Evolutionary conservation across 2,888 invertebrate genomes (phyloP).

Genomic region (Lypha dubia): DNA sequence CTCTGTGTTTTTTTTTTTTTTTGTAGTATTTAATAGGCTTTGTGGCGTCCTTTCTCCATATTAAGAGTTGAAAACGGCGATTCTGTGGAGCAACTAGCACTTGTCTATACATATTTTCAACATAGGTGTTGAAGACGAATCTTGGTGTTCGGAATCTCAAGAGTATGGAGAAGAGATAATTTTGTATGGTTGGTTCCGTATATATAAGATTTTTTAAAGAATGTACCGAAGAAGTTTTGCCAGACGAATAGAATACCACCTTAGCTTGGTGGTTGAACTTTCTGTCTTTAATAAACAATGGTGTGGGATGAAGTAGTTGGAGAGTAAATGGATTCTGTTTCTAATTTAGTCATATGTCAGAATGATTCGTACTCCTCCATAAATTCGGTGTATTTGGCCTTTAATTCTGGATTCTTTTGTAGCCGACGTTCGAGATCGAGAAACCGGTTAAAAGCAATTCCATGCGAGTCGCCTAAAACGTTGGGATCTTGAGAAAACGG

Average conservation of each 20-base stretch:
- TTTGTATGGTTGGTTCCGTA: background rate
- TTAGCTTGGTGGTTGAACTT: background rate
- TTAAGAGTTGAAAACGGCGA: background rate
- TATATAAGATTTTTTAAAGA: background rate
- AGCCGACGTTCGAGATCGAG: background rate
- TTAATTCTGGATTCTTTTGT: background rate
- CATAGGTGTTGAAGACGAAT: background rate
- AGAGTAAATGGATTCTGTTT: background rate
- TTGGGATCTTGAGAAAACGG: background rate
- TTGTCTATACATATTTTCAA: background rate
- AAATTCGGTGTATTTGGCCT: background rate
- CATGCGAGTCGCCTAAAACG: background rate
- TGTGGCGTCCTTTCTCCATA: background rate
- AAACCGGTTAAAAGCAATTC: background rate
- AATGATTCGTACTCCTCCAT: background rate
- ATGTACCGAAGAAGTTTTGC: background rate
- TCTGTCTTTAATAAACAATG: background rate
- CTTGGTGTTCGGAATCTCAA: background rate
- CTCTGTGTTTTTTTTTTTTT: background rate
- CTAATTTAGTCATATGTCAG: conserved; percentile 5
- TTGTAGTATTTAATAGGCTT: no score
- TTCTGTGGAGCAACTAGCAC: background rate
- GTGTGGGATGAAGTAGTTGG: conserved; percentile 10
- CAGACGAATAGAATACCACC: no score
- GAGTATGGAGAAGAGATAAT: background rate